These are phyloP conservation scores for Triplophysa bombifrons DNA, from an alignment of 2,797 vertebrate genomes.

Conservation along the genomic window DNA sequence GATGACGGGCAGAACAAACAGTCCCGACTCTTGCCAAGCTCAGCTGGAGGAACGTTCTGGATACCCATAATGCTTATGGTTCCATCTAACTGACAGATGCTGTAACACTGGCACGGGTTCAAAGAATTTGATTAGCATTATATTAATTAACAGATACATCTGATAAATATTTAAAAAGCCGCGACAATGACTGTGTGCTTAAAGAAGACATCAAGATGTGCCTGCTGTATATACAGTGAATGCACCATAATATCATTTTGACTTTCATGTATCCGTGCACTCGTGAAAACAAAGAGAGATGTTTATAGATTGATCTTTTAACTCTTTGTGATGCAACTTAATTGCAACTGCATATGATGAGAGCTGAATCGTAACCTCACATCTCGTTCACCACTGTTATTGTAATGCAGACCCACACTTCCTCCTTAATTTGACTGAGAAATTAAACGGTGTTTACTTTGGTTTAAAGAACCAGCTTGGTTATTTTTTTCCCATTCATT, in stretches of 20 bases:
- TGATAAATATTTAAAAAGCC: constrained; percentile 79
- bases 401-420: constrained; percentile 55
- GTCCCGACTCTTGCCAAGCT: constrained; percentile 31
- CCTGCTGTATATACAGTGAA: background rate
- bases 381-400: constrained; percentile 2
- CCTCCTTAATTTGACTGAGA: constrained; percentile 63
- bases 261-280: too few species aligned
- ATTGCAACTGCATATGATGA: background rate
- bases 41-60: constrained; percentile 44
- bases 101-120: constrained; percentile 72
- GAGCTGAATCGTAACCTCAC: background rate
- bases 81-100: constrained; percentile 69
- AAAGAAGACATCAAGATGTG: constrained; percentile 67
- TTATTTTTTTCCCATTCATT: constrained; percentile 70
- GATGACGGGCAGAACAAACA: constrained; percentile 1
- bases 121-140: constrained; percentile 75
- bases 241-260: constrained; percentile 51
- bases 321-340: background rate
- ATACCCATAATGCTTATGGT: constrained; percentile 62
- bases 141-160: constrained; percentile 82
- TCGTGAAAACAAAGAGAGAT: too few species aligned
- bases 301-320: too few species aligned
- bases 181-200: constrained; percentile 73
- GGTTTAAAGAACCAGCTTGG: constrained; percentile 61
- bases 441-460: constrained; percentile 74